These are phyloP conservation scores for Erpornis zantholeuca DNA, from an alignment of 2,113 vertebrate species.

Conservation along the genomic window DNA sequence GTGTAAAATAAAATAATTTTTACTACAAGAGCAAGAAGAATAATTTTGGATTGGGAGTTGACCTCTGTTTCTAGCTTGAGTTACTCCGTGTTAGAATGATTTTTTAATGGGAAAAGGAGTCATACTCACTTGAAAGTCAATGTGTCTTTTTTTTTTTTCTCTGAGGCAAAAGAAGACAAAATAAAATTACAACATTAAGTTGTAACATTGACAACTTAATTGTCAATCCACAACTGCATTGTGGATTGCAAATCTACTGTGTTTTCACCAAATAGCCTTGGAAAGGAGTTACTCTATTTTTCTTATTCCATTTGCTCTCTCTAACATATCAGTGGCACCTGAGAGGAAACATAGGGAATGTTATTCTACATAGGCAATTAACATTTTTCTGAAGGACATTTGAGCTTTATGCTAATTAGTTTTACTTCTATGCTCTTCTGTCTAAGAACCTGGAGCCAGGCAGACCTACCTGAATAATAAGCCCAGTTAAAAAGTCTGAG, in stretches of 20 bases:
- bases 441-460: neutral
- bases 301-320: neutral
- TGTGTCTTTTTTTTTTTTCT: accelerated
- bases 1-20: neutral
- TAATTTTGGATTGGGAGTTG: neutral
- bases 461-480: neutral
- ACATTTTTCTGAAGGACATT: neutral
- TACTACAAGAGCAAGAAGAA: neutral
- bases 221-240: no score
- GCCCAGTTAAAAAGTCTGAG: neutral
- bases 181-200: neutral
- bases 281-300: neutral
- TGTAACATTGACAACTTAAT: neutral
- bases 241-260: neutral
- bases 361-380: neutral
- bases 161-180: neutral
- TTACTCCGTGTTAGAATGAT: neutral
- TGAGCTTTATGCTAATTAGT: neutral
- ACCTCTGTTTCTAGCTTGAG: neutral
- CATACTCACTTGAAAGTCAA: neutral
- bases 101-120: neutral
- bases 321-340: neutral
- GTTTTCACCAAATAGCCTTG: neutral
- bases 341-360: neutral
- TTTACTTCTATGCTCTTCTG: neutral